A percentile compares a stretch with the other conserved stretches of the same genome.
phyloP scores from a whole-genome alignment of 1,140 invertebrate species.

The Rhynchophorus ferrugineus region DNA sequence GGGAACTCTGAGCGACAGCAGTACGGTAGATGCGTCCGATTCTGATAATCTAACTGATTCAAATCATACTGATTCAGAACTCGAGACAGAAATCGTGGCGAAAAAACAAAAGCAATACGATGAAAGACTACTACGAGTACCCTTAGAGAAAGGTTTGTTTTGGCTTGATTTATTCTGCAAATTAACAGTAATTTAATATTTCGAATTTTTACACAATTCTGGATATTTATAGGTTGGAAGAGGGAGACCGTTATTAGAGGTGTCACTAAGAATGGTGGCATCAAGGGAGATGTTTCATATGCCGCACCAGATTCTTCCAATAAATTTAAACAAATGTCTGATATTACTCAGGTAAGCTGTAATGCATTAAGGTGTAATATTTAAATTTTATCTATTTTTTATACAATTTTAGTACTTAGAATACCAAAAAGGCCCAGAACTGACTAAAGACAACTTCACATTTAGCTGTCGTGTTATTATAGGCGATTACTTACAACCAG shows the following conservation, averaged over 20 bases:
- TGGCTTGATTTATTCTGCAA: neutral
- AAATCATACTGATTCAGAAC: slow-evolving; percentile 42
- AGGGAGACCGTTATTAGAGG: slow-evolving; percentile 81
- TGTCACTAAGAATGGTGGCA: slow-evolving; percentile 68
- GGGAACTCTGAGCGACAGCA: slow-evolving; percentile 43
- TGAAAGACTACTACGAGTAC: slow-evolving; percentile 60
- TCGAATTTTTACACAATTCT: neutral
- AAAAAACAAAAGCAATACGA: slow-evolving; percentile 45
- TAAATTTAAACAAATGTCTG: slow-evolving; percentile 64
- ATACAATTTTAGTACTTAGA: slow-evolving; percentile 61
- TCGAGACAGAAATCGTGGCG: slow-evolving; percentile 40
- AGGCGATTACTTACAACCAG: slow-evolving; percentile 78
- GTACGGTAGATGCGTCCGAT: slow-evolving; percentile 46
- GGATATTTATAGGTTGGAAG: slow-evolving; percentile 60
- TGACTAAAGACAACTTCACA: slow-evolving; percentile 82
- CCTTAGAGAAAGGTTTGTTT: slow-evolving; percentile 56
- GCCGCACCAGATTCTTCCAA: slow-evolving; percentile 75
- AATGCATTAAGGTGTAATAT: too few relatives aligned
- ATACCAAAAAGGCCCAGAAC: slow-evolving; percentile 62
- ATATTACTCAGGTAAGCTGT: slow-evolving; percentile 65
- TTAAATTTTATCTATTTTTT: slow-evolving; percentile 8
- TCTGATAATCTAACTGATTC: slow-evolving; percentile 49
- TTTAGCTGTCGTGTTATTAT: slow-evolving; percentile 82
- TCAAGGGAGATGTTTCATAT: slow-evolving; percentile 83
- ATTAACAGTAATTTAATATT: neutral